phyloP scores from a whole-genome alignment of 1,140 invertebrate species.

The Nomia melanderi region DNA sequence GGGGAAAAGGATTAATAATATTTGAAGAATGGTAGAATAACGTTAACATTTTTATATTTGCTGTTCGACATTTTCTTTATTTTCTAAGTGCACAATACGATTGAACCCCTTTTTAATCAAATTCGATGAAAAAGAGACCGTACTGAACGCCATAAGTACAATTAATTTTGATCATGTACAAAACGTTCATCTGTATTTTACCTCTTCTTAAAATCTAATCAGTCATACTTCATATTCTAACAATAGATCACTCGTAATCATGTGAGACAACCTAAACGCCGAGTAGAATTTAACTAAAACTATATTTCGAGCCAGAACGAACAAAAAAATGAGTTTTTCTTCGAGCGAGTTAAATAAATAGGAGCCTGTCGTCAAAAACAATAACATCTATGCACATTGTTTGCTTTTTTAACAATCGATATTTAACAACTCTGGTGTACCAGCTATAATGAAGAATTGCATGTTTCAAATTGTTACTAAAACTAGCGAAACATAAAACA shows the following conservation, averaged over 20 bases:
- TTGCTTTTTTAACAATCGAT: not conserved
- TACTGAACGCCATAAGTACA: conserved; percentile 38
- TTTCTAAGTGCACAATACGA: conserved; percentile 23
- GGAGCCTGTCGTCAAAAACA: no score
- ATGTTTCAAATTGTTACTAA: not conserved
- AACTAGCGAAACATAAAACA: not conserved
- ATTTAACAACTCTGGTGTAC: not conserved
- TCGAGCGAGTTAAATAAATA: no score
- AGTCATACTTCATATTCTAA: conserved; percentile 44
- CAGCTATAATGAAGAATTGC: not conserved
- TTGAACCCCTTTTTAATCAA: not conserved
- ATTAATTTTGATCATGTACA: conserved; percentile 40
- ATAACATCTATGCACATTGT: no score
- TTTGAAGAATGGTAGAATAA: no score
- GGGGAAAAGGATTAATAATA: no score
- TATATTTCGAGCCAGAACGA: no score
- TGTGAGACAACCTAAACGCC: conserved; percentile 4
- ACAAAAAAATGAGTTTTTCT: no score
- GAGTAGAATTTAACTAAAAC: conserved; percentile 10
- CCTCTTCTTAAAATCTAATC: conserved; percentile 49
- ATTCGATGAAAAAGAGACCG: not conserved
- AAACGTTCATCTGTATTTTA: conserved; percentile 38
- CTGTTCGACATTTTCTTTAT: conserved; percentile 15
- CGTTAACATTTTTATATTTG: not conserved
- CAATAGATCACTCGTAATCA: not conserved